phyloP scores from a whole-genome alignment of 2,888 invertebrate species.

The Diachrysia chrysitis region DNA sequence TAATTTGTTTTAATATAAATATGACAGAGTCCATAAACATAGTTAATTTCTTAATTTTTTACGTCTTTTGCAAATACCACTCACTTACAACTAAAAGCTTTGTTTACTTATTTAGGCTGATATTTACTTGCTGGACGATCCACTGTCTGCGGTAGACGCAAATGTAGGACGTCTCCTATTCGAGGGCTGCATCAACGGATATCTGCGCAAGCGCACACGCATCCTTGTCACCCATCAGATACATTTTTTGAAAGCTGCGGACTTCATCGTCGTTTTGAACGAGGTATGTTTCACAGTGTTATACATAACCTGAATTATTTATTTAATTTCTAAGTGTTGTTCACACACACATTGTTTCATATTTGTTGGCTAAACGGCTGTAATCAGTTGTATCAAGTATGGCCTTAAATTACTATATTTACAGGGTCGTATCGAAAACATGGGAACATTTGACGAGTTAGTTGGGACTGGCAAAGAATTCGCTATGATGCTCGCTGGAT shows the following conservation, averaged over 20 bases:
- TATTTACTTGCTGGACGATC: conserved; percentile 95
- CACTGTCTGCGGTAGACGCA: conserved; percentile 95
- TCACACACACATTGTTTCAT: too few species aligned
- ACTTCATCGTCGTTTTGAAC: conserved; percentile 90
- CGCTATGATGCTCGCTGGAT: conserved; percentile 83
- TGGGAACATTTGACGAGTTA: conserved; percentile 90
- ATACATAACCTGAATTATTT: too few species aligned
- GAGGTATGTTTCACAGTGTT: conserved; percentile 66
- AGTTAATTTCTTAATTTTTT: too few species aligned
- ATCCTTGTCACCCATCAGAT: conserved; percentile 96
- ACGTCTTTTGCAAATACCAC: background rate
- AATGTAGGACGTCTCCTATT: conserved; percentile 94
- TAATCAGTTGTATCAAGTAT: too few species aligned
- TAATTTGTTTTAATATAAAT: too few species aligned
- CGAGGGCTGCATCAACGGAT: conserved; percentile 92
- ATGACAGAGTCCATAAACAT: too few species aligned
- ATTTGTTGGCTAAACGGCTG: too few species aligned
- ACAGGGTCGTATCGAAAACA: conserved; percentile 89
- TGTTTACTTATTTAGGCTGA: conserved; percentile 88
- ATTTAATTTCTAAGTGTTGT: background rate
- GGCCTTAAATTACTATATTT: conserved; percentile 18
- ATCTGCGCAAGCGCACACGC: conserved; percentile 91
- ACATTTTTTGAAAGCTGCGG: conserved; percentile 93
- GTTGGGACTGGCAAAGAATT: conserved; percentile 89
- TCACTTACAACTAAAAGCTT: background rate